These are phyloP conservation scores for Panthera uncia DNA, from an alignment of 2,113 vertebrate genomes.

Conservation along the genomic window DNA sequence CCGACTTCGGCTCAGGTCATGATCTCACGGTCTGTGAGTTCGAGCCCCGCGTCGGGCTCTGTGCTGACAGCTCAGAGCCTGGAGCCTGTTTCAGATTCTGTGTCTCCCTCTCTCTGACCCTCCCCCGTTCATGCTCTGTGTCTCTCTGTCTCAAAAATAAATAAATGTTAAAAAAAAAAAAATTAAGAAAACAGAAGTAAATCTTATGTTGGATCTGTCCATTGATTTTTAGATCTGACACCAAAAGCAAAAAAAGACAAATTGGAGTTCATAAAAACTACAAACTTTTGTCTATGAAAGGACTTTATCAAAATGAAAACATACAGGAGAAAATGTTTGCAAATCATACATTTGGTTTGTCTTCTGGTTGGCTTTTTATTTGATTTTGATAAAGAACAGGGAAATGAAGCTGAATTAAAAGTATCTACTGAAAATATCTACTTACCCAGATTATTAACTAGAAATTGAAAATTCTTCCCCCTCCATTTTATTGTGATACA, in stretches of 20 bases:
- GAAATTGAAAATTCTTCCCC: background rate
- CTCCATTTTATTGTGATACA: background rate
- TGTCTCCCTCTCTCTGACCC: no score
- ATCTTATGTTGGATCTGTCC: background rate
- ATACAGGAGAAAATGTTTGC: background rate
- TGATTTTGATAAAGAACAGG: background rate
- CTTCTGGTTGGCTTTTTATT: conserved; percentile 1
- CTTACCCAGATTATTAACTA: background rate
- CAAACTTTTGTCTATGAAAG: background rate
- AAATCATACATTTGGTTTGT: background rate
- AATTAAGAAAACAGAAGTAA: background rate
- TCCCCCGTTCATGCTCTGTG: no score
- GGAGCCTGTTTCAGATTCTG: no score
- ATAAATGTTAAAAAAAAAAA: no score
- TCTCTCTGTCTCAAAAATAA: no score
- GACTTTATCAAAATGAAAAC: background rate
- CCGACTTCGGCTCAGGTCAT: no score
- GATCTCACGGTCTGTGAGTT: no score
- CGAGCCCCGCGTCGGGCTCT: no score
- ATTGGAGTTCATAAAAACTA: background rate
- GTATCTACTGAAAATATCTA: background rate
- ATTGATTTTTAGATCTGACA: background rate
- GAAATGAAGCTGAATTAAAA: background rate
- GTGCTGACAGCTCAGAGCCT: no score
- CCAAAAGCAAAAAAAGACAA: background rate